Percentiles rank a stretch among this genome's conserved stretches.
phyloP scores from a whole-genome alignment of 1,140 invertebrate genomes.

The Brachystomella parvula region DNA sequence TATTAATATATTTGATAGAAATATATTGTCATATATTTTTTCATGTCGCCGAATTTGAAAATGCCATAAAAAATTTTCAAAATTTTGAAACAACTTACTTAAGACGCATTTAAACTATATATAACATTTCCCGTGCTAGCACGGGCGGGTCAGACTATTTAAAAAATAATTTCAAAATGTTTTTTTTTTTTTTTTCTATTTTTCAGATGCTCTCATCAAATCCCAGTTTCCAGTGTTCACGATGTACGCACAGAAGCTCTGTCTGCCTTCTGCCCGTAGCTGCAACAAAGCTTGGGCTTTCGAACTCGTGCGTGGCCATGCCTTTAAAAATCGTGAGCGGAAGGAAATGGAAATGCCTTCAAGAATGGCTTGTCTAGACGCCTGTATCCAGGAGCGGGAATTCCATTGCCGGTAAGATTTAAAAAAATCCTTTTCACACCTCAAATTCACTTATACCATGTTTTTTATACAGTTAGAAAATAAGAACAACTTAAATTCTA shows the following conservation, averaged over 20 bases:
- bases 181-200: slow-evolving; percentile 17
- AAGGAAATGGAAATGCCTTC: slow-evolving; percentile 40
- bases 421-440: neutral
- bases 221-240: slow-evolving; percentile 53
- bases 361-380: slow-evolving; percentile 44
- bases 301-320: slow-evolving; percentile 44
- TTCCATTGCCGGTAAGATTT: slow-evolving; percentile 46
- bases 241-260: slow-evolving; percentile 49
- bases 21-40: no score
- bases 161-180: neutral
- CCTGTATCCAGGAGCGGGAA: slow-evolving; percentile 45
- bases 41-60: no score
- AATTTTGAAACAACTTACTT: no score
- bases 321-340: slow-evolving; percentile 36
- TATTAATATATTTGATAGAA: no score
- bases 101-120: no score
- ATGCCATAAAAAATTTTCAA: no score
- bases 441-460: neutral
- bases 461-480: no score
- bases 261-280: slow-evolving; percentile 40
- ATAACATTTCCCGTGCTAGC: no score
- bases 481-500: no score
- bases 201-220: slow-evolving; percentile 43
- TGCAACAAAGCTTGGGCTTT: slow-evolving; percentile 46
- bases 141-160: no score